These are phyloP conservation scores for Anguilla japonica DNA, from an alignment of 2,113 vertebrate genomes.

Conservation along the genomic window DNA sequence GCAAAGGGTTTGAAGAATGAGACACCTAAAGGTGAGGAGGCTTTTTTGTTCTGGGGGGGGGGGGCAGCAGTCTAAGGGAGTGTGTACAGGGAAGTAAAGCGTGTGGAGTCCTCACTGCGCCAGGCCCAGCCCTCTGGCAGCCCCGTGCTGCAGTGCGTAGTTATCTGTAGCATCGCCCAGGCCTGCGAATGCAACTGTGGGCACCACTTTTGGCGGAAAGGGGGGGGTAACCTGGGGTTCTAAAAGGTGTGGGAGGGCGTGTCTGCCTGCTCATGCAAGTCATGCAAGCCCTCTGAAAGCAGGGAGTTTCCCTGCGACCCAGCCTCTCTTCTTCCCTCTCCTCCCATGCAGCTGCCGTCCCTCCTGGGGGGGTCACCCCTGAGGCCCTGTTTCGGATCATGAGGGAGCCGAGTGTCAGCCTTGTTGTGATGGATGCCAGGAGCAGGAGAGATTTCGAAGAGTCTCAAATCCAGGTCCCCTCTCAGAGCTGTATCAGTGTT, in stretches of 20 bases:
- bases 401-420: constrained; percentile 76
- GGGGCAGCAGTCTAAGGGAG: not conserved
- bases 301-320: not conserved
- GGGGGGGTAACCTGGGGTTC: not conserved
- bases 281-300: not conserved
- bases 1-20: constrained; percentile 2
- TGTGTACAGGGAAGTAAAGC: not conserved
- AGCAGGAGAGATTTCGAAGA: constrained; percentile 79
- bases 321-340: not conserved
- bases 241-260: not conserved
- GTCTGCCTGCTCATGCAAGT: not conserved
- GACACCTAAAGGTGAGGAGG: constrained; percentile 37
- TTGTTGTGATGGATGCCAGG: constrained; percentile 93
- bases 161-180: not conserved
- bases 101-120: too few relatives aligned
- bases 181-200: not conserved
- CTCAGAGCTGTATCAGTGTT: constrained; percentile 75
- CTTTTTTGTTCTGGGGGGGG: not conserved
- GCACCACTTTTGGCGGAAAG: not conserved
- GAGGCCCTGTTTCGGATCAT: constrained; percentile 90
- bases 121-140: too few relatives aligned
- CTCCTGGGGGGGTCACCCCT: constrained; percentile 79
- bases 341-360: constrained; percentile 41
- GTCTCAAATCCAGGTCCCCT: constrained; percentile 81
- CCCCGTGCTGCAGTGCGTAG: too few relatives aligned